Evolutionary conservation across 2,113 vertebrate genomes (phyloP).

Genomic region (Daboia siamensis): DNA sequence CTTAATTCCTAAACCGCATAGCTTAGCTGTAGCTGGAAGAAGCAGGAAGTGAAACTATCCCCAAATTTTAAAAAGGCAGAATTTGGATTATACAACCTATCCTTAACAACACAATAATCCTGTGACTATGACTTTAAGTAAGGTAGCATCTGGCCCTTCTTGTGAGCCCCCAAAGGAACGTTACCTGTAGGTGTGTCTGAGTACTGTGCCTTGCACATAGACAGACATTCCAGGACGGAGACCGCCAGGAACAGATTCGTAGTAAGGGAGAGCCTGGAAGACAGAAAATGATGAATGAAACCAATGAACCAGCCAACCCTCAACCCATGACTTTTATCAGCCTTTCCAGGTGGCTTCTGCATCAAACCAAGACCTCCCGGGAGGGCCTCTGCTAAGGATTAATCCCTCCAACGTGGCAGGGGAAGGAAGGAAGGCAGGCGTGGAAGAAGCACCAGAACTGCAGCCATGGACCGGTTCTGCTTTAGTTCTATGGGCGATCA

Average conservation of each 20-base stretch:
- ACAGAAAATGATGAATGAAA: background rate
- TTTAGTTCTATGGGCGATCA: background rate
- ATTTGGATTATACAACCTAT: background rate
- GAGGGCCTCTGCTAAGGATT: background rate
- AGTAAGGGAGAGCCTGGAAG: slow-evolving; percentile 74
- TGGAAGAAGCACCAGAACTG: too few species aligned
- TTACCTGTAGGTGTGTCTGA: slow-evolving; percentile 71
- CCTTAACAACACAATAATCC: background rate
- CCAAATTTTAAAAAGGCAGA: background rate
- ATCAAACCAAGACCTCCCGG: background rate
- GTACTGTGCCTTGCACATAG: slow-evolving; percentile 76
- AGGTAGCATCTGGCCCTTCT: background rate
- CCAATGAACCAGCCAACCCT: background rate
- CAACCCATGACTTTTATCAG: background rate
- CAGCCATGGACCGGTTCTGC: background rate
- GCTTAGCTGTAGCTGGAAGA: background rate
- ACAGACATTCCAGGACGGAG: slow-evolving; percentile 73
- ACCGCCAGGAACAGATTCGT: slow-evolving; percentile 70
- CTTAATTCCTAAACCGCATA: too few species aligned
- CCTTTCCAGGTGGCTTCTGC: too few species aligned
- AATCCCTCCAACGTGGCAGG: background rate
- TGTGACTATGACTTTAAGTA: background rate
- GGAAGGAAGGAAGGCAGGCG: background rate
- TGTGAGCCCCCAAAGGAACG: fast-evolving
- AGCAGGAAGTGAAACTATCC: background rate